phyloP scores from a whole-genome alignment of 2,888 invertebrate genomes.

The Drosophila peninsularis region DNA sequence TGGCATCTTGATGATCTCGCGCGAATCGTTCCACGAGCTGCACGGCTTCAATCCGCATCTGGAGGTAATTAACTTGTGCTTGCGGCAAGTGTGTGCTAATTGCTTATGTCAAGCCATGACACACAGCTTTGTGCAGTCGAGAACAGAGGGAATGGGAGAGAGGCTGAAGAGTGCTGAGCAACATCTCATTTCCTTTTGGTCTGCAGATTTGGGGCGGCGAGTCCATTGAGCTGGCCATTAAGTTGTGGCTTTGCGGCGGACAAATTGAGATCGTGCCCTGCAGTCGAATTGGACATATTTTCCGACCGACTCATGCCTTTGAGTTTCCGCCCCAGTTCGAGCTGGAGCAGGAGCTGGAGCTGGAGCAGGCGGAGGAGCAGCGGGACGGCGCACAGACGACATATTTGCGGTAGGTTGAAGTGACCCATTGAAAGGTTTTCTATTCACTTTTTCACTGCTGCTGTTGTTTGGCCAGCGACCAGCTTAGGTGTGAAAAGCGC shows the following conservation, averaged over 20 bases:
- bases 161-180: slow-evolving; percentile 16
- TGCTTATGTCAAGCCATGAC: slow-evolving; percentile 54
- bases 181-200: slow-evolving; percentile 24
- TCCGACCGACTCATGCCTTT: slow-evolving; percentile 81
- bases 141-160: background rate
- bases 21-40: slow-evolving; percentile 83
- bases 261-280: slow-evolving; percentile 85
- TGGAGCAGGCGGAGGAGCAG: slow-evolving; percentile 36
- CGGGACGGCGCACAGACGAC: slow-evolving; percentile 64
- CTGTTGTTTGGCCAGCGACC: slow-evolving; percentile 12
- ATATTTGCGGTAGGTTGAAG: slow-evolving; percentile 82
- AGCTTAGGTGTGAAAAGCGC: slow-evolving; percentile 65
- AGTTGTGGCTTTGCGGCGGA: slow-evolving; percentile 85
- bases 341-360: slow-evolving; percentile 15
- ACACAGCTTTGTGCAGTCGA: slow-evolving; percentile 24
- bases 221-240: slow-evolving; percentile 84
- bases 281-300: slow-evolving; percentile 85
- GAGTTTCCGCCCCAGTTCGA: slow-evolving; percentile 72
- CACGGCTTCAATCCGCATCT: slow-evolving; percentile 83
- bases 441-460: background rate
- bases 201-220: slow-evolving; percentile 84
- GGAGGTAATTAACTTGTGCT: slow-evolving; percentile 76
- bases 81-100: slow-evolving; percentile 59
- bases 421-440: slow-evolving; percentile 23
- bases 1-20: slow-evolving; percentile 84